A percentile compares a stretch with the other conserved stretches of the same genome.
These are phyloP conservation scores for Sphinx pinastri DNA, from an alignment of 2,888 invertebrate species.

Conservation along the genomic window DNA sequence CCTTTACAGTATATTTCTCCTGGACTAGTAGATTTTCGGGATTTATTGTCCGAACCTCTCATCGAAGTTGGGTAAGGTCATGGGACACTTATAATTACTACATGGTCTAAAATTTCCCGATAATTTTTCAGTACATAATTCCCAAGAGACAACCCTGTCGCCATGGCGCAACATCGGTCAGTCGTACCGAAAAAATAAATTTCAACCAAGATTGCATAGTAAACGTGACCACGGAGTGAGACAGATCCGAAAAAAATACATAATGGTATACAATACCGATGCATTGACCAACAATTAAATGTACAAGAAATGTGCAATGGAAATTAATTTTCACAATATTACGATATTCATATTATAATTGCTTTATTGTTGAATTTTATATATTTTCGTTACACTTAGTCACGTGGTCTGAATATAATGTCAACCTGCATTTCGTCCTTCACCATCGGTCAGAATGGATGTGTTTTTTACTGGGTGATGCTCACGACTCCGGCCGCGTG, in stretches of 20 bases:
- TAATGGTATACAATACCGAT: slow-evolving; percentile 14
- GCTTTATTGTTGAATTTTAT: slow-evolving; percentile 31
- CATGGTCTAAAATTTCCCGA: no score
- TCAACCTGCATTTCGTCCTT: no score
- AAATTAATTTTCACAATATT: slow-evolving; percentile 17
- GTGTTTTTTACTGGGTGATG: no score
- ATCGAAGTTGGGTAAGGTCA: no score
- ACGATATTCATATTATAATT: neutral
- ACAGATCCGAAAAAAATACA: slow-evolving; percentile 25
- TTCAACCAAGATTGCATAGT: slow-evolving; percentile 56
- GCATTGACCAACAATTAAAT: slow-evolving; percentile 18
- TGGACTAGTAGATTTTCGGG: no score
- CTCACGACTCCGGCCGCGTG: no score
- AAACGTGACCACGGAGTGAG: slow-evolving; percentile 57
- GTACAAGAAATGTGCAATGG: slow-evolving; percentile 5
- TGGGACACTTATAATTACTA: neutral
- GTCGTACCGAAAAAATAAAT: slow-evolving; percentile 44
- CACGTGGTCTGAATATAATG: no score
- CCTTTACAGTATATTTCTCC: no score
- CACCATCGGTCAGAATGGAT: no score
- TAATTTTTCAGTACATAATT: neutral
- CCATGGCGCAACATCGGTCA: slow-evolving; percentile 32
- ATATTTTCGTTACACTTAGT: no score
- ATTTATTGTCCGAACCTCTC: no score
- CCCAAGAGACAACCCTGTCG: slow-evolving; percentile 3